Percentiles rank a stretch among this genome's conserved stretches.
These are phyloP conservation scores for Phaonia tiefii DNA, from an alignment of 2,888 invertebrate genomes.

Conservation along the genomic window DNA sequence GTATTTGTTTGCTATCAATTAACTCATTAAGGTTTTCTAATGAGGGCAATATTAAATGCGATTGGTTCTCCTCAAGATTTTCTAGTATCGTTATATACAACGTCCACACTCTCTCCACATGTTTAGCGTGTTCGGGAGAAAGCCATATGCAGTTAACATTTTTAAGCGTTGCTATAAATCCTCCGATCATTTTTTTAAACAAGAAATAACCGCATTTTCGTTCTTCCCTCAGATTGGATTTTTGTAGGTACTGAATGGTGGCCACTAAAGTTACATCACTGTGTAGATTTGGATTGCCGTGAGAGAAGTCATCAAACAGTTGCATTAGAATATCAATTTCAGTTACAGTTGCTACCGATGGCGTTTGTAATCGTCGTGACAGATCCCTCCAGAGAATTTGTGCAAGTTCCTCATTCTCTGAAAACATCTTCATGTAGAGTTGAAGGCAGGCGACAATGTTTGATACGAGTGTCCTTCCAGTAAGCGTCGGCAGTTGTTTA, in stretches of 20 bases:
- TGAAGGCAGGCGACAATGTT: slow-evolving; percentile 73
- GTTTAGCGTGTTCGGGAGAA: slow-evolving; percentile 5
- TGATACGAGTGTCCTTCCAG: slow-evolving; percentile 68
- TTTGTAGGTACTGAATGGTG: slow-evolving; percentile 69
- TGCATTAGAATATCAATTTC: slow-evolving; percentile 72
- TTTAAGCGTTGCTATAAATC: slow-evolving; percentile 18
- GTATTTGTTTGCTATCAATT: slow-evolving; percentile 50
- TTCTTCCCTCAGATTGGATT: slow-evolving; percentile 70
- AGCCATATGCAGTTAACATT: slow-evolving; percentile 19
- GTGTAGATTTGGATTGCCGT: slow-evolving; percentile 64
- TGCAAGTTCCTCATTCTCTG: slow-evolving; percentile 67
- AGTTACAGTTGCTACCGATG: slow-evolving; percentile 51
- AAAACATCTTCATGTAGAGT: slow-evolving; percentile 70
- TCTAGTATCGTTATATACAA: slow-evolving; percentile 75
- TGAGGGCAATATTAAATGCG: slow-evolving; percentile 78
- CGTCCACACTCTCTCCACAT: slow-evolving; percentile 69
- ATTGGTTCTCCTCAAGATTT: slow-evolving; percentile 78
- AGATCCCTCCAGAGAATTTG: slow-evolving; percentile 70
- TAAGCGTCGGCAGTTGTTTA: slow-evolving; percentile 1
- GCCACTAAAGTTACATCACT: slow-evolving; percentile 65
- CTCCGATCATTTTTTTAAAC: slow-evolving; percentile 69
- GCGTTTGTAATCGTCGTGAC: slow-evolving; percentile 41
- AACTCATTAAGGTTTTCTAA: slow-evolving; percentile 66
- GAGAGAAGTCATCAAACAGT: slow-evolving; percentile 72
- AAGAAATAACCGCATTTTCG: slow-evolving; percentile 74